A percentile compares a stretch with the other conserved stretches of the same genome.
Evolutionary conservation across 2,888 invertebrate species (phyloP).

Genomic region (Octodonta nipae): DNA sequence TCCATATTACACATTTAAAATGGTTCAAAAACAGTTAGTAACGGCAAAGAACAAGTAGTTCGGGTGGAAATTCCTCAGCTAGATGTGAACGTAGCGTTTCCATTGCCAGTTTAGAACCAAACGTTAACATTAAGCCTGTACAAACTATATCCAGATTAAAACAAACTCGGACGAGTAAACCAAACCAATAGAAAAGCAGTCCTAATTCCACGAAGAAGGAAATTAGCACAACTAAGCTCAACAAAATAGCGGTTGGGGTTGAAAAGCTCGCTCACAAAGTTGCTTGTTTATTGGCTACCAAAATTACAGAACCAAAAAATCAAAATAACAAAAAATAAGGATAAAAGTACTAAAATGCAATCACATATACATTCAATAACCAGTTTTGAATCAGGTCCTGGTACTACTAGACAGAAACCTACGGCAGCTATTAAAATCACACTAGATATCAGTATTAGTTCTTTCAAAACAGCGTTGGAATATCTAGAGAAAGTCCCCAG

Average conservation of each 20-base stretch:
- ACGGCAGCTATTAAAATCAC: constrained; percentile 74
- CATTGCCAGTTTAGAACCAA: constrained; percentile 31
- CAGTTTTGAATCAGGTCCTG: constrained; percentile 27
- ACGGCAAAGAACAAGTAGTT: constrained; percentile 61
- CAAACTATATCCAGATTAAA: constrained; percentile 27
- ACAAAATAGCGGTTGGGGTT: constrained; percentile 28
- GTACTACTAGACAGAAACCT: constrained; percentile 75
- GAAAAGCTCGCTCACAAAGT: constrained; percentile 34
- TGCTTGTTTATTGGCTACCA: constrained; percentile 26
- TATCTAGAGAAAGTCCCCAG: constrained; percentile 32
- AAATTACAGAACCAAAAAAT: constrained; percentile 31
- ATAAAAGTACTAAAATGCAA: constrained; percentile 6
- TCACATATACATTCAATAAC: constrained; percentile 8
- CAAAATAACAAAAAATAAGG: constrained; percentile 20
- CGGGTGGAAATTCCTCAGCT: constrained; percentile 78
- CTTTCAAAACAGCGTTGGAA: constrained; percentile 26
- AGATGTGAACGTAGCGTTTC: constrained; percentile 54
- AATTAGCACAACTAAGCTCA: constrained; percentile 17
- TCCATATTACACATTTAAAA: constrained; percentile 85
- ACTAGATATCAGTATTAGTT: constrained; percentile 40
- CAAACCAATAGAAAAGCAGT: constrained; percentile 25
- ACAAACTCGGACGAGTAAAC: constrained; percentile 27
- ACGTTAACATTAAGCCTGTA: constrained; percentile 26
- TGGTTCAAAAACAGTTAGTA: constrained; percentile 53
- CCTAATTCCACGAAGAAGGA: constrained; percentile 30